Percentiles rank a stretch among this genome's conserved stretches.
Evolutionary conservation across 1,140 invertebrate genomes (phyloP).

Genomic region (Drosophila arizonae): DNA sequence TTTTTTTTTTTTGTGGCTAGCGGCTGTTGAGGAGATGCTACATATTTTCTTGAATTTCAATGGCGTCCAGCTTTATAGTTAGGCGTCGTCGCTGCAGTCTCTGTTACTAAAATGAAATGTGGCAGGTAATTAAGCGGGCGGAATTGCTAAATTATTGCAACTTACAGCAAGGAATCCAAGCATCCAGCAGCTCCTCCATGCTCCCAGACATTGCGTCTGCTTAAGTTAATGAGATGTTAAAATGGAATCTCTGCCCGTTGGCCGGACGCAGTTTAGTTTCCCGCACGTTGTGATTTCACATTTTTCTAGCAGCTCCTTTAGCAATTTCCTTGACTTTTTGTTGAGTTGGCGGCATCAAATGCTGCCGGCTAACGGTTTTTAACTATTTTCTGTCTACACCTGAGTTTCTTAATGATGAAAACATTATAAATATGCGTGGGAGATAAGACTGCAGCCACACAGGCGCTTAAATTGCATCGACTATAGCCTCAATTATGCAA

Average conservation of each 20-base stretch:
- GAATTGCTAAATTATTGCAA: constrained; percentile 82
- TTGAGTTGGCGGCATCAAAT: constrained; percentile 57
- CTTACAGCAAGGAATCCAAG: constrained; percentile 33
- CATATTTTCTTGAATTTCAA: constrained; percentile 25
- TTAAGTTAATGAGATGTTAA: constrained; percentile 82
- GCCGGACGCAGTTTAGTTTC: constrained; percentile 46
- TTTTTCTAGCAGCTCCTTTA: constrained; percentile 32
- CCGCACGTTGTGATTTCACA: constrained; percentile 5
- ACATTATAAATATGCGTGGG: constrained; percentile 75
- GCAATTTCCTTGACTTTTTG: constrained; percentile 55
- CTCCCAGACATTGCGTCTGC: constrained; percentile 56
- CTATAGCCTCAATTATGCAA: not conserved
- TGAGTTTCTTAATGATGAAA: constrained; percentile 65
- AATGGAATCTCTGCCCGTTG: constrained; percentile 63
- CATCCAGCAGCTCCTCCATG: constrained; percentile 10
- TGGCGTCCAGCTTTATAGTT: constrained; percentile 11
- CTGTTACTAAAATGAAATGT: constrained; percentile 76
- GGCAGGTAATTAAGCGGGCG: constrained; percentile 78
- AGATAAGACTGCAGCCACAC: constrained; percentile 51
- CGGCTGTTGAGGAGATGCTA: not conserved
- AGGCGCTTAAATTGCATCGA: constrained; percentile 14
- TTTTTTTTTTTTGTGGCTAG: not conserved
- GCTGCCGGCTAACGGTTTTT: constrained; percentile 23
- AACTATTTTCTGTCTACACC: constrained; percentile 44
- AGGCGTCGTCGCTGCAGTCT: constrained; percentile 1